Evolutionary conservation across 2,888 invertebrate genomes (phyloP).

Genomic region (Frankliniella fusca): DNA sequence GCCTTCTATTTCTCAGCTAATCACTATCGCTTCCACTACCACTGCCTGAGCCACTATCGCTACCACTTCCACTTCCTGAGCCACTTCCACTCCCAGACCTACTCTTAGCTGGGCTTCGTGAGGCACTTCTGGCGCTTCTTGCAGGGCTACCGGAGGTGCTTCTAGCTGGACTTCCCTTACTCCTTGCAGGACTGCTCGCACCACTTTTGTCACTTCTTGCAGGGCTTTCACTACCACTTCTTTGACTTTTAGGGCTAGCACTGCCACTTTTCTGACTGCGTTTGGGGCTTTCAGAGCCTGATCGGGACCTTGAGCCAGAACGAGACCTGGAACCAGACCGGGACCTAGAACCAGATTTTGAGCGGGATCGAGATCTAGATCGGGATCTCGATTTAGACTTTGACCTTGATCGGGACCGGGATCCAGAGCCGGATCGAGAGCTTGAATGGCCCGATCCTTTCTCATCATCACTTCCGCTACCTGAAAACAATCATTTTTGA

Average conservation of each 20-base stretch:
- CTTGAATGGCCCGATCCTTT: conserved; percentile 9
- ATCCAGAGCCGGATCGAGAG: conserved; percentile 28
- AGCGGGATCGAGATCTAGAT: background rate
- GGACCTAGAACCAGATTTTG: background rate
- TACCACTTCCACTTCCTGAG: conserved; percentile 42
- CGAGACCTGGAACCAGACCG: background rate
- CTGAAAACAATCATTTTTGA: background rate
- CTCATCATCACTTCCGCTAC: conserved; percentile 30
- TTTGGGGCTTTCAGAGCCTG: conserved; percentile 24
- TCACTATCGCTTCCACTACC: conserved; percentile 42
- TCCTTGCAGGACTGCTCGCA: conserved; percentile 29
- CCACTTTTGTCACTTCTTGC: conserved; percentile 28
- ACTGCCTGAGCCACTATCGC: conserved; percentile 45
- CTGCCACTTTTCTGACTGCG: conserved; percentile 26
- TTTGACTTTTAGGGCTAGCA: conserved; percentile 7
- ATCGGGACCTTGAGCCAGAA: conserved; percentile 27
- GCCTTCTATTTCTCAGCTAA: background rate
- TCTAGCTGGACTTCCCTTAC: conserved; percentile 30
- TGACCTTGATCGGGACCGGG: conserved; percentile 30
- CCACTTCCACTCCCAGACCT: conserved; percentile 33
- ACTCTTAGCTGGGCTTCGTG: conserved; percentile 25
- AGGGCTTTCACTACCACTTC: conserved; percentile 30
- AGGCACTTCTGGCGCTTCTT: background rate
- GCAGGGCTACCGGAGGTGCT: conserved; percentile 22
- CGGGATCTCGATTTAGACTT: background rate